Conservation (phyloP, 1,140 invertebrate species). For the Lamellibrachia luymesi region DNA sequence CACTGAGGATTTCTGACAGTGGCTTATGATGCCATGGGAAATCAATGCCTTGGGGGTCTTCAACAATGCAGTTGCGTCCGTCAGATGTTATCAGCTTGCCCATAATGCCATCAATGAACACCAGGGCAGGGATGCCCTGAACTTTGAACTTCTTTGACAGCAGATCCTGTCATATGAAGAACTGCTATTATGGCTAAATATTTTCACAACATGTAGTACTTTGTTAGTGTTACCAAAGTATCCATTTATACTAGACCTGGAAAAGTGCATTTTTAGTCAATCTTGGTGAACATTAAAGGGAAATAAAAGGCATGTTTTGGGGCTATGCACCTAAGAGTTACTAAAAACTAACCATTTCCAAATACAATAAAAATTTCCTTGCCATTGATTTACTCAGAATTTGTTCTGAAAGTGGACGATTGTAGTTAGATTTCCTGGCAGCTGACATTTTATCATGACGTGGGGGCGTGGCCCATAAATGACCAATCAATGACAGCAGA, state of each 20-base stretch:
- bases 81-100: constrained; percentile 66
- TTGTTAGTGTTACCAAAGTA: not conserved
- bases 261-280: not conserved
- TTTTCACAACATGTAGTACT: not conserved
- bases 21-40: constrained; percentile 71
- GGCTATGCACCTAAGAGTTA: too few relatives aligned
- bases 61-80: constrained; percentile 68
- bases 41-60: constrained; percentile 65
- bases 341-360: too few relatives aligned
- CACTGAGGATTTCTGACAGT: constrained; percentile 61
- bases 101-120: constrained; percentile 67
- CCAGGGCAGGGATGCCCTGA: constrained; percentile 59
- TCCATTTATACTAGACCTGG: not conserved
- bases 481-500: too few relatives aligned
- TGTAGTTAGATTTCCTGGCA: too few relatives aligned
- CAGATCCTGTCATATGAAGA: constrained; percentile 38
- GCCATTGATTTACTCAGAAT: too few relatives aligned
- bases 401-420: too few relatives aligned
- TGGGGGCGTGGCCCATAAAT: too few relatives aligned
- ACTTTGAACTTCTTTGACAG: constrained; percentile 49
- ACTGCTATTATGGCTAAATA: not conserved
- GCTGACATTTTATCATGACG: too few relatives aligned
- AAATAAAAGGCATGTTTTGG: too few relatives aligned
- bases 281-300: not conserved
- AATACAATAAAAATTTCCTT: too few relatives aligned